Base-by-base conservation (phyloP, 2,888 invertebrate genomes). In the Thymelicus sylvestris region DNA sequence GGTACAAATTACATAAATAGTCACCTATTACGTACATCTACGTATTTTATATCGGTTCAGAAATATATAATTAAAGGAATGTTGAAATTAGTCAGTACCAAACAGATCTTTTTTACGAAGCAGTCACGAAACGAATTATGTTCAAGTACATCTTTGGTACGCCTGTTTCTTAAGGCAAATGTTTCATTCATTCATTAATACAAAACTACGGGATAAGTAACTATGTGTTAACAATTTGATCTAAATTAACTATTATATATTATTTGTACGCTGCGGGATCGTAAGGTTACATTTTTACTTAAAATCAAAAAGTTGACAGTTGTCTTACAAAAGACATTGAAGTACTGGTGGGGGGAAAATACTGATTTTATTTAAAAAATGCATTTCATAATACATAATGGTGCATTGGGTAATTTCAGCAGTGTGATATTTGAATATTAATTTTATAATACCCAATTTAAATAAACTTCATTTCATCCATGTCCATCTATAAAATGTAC, bases 141-240 rank as follows among this genome's bases (percentile, higher is more conserved):
- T 38, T 39, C 10, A 13, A 63, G 57, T 69, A 69, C 47, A 63
- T 63, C 63, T 69, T 69, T 69, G 68, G 68, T 63, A 39, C 57
- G 57, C 68, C 55, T 57, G 62, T 47, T 62, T 10, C 38, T 6
- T 55, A 47, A 31, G 19, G 13, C 57, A 63, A 63, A 50, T 19
- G 8, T 24, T 10, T 38, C 57, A 61, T 61, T 52, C 67, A 31
- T 60, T 19, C 44, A 44, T n/a, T n/a, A n/a, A 47, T 68, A 48
- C 31, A 64, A 63, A 48, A 69, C 38, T 63, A 47, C 15, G 19
- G 57, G 15, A 47, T 8, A 13, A 55, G 24, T 52, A 52, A 52
- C 50, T 55, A 66, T 7, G 13, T 24, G 12, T 67, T 48, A 62
- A 67, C 61, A 67, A 62, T 68, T 66, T 47, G 47, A 57, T 62